These are phyloP conservation scores for Paraplagusia blochii DNA, from an alignment of 2,113 vertebrate genomes.

Conservation along the genomic window DNA sequence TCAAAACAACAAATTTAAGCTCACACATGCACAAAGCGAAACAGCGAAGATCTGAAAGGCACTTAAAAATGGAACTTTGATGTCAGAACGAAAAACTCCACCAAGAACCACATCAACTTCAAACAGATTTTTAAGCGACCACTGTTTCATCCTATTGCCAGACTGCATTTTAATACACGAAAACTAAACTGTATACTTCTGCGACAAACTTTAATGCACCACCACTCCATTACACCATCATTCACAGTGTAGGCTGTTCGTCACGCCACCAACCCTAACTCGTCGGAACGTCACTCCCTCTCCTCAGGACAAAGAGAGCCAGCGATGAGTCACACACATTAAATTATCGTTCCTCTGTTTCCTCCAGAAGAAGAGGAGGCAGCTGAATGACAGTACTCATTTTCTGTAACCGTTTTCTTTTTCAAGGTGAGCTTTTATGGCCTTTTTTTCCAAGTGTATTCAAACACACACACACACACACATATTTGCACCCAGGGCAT, in stretches of 20 bases:
- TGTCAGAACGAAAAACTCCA: constrained; percentile 33
- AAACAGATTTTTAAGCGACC: constrained; percentile 38
- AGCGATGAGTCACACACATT: constrained; percentile 1
- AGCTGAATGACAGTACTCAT: neutral
- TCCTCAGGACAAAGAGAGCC: neutral
- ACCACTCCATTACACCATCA: too few species aligned
- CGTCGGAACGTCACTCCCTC: constrained; percentile 1
- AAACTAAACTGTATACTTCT: constrained; percentile 4
- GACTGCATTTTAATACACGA: constrained; percentile 12
- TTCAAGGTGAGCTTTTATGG: neutral
- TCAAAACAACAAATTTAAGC: constrained; percentile 14
- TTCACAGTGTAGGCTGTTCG: neutral
- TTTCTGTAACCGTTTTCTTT: neutral
- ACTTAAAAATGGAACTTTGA: constrained; percentile 48
- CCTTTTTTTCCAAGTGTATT: neutral
- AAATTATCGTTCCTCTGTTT: neutral
- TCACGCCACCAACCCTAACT: neutral
- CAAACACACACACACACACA: neutral
- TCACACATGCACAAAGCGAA: constrained; percentile 35
- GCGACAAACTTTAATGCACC: too few species aligned
- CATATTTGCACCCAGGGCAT: neutral
- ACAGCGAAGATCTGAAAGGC: constrained; percentile 21
- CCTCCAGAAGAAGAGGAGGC: neutral
- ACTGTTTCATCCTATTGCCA: constrained; percentile 15
- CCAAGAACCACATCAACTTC: constrained; percentile 39